These are phyloP conservation scores for Thyatira batis DNA, from an alignment of 2,888 invertebrate genomes.

Conservation along the genomic window DNA sequence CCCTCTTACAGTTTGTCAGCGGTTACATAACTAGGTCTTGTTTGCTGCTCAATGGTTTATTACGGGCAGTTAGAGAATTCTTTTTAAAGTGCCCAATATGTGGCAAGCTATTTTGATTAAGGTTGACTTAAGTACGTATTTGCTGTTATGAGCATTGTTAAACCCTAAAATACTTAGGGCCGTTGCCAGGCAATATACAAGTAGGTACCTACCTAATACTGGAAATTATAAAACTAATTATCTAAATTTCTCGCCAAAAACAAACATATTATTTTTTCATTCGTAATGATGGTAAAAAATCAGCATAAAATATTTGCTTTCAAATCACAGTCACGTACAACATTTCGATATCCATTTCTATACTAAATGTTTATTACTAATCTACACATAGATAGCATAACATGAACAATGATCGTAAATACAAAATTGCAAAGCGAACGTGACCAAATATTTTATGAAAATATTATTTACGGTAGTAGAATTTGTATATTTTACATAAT, in stretches of 20 bases:
- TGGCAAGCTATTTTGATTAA: neutral
- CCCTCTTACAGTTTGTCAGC: conserved; percentile 45
- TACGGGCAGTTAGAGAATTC: conserved; percentile 2
- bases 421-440: neutral
- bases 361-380: neutral
- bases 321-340: neutral
- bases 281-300: too few species aligned
- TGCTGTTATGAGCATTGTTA: too few species aligned
- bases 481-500: too few species aligned
- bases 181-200: too few species aligned
- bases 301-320: neutral
- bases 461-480: neutral
- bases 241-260: too few species aligned
- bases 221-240: too few species aligned
- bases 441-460: neutral
- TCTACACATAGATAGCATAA: neutral
- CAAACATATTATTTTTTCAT: too few species aligned
- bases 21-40: conserved; percentile 19
- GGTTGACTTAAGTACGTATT: too few species aligned
- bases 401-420: neutral
- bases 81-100: neutral
- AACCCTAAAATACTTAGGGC: too few species aligned
- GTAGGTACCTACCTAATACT: too few species aligned
- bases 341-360: neutral
- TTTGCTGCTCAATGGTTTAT: conserved; percentile 5